Conservation (phyloP, 1,140 invertebrate genomes). For the Drosophila nigrodunni region DNA sequence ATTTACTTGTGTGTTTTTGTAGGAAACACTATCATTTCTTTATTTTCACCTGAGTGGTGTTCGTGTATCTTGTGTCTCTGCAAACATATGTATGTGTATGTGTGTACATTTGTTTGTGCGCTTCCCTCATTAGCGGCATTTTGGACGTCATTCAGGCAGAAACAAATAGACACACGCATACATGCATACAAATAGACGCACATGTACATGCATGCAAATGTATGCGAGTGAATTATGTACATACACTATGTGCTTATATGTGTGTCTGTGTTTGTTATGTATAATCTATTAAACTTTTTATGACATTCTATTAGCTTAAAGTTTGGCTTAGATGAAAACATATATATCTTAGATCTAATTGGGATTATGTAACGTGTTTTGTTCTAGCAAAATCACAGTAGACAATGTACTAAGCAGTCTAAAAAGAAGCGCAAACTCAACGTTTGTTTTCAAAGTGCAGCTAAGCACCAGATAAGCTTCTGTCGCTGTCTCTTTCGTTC, state of each 20-base stretch:
- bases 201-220: neutral
- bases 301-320: conserved; percentile 7
- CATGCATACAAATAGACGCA: neutral
- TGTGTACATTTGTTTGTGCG: conserved; percentile 34
- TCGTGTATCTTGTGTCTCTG: conserved; percentile 15
- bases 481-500: neutral
- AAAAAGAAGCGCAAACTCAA: neutral
- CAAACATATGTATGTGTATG: conserved; percentile 14
- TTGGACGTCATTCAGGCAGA: conserved; percentile 58
- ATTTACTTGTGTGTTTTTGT: conserved; percentile 36
- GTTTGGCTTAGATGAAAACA: neutral
- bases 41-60: conserved; percentile 40
- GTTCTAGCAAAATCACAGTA: conserved; percentile 3
- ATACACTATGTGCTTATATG: neutral
- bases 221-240: neutral
- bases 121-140: conserved; percentile 71
- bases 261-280: conserved; percentile 3
- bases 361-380: conserved; percentile 4
- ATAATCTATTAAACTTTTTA: neutral
- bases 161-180: conserved; percentile 16
- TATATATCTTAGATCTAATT: conserved; percentile 10
- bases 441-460: neutral
- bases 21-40: conserved; percentile 8
- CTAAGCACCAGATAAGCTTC: conserved; percentile 2
- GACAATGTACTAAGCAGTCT: neutral